Conservation (phyloP, 1,140 invertebrate genomes). For the Drosophila kepulauana region DNA sequence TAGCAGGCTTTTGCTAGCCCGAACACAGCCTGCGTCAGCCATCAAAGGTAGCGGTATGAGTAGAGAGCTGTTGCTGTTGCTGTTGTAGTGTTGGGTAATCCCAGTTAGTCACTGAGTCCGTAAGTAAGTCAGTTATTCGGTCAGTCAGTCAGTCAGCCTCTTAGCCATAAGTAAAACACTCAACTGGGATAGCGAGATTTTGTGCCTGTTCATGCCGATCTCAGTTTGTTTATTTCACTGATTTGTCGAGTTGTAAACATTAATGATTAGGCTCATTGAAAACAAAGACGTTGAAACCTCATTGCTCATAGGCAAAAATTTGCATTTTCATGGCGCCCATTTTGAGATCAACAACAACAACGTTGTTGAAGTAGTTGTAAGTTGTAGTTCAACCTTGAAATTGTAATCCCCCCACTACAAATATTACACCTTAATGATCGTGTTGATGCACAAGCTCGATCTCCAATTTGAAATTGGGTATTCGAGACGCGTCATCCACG, state of each 20-base stretch:
- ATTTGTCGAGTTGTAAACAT: slow-evolving; percentile 39
- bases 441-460: slow-evolving; percentile 33
- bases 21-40: slow-evolving; percentile 29
- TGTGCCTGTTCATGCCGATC: slow-evolving; percentile 64
- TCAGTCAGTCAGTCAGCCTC: slow-evolving; percentile 34
- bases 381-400: slow-evolving; percentile 64
- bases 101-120: slow-evolving; percentile 55
- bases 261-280: slow-evolving; percentile 73
- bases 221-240: slow-evolving; percentile 48
- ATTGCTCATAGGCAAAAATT: slow-evolving; percentile 64
- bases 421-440: slow-evolving; percentile 67
- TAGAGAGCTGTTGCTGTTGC: slow-evolving; percentile 11
- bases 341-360: slow-evolving; percentile 23
- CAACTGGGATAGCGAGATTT: slow-evolving; percentile 45
- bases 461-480: background rate
- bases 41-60: slow-evolving; percentile 66
- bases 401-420: slow-evolving; percentile 44
- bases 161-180: slow-evolving; percentile 14
- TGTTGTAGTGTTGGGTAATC: slow-evolving; percentile 48
- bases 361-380: slow-evolving; percentile 1
- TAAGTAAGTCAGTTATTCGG: slow-evolving; percentile 44
- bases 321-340: slow-evolving; percentile 75
- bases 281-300: slow-evolving; percentile 44
- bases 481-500: slow-evolving; percentile 39
- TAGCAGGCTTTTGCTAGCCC: slow-evolving; percentile 4